A percentile compares a stretch with the other conserved stretches of the same genome.
Evolutionary conservation across 2,797 vertebrate species (phyloP).

Genomic region (Chrosomus eos): DNA sequence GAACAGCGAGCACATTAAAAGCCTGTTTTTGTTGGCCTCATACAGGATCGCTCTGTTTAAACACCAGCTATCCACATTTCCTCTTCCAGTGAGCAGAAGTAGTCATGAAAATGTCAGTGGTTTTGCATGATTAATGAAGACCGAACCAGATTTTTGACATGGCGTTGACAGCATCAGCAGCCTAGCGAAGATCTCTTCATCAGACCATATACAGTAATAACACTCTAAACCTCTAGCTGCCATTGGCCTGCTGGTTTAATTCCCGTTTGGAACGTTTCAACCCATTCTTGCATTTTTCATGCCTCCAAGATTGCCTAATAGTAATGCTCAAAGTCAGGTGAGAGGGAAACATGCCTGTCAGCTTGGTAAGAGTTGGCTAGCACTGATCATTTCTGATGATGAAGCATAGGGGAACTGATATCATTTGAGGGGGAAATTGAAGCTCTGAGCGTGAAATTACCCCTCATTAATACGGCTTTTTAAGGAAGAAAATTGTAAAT

Average conservation of each 20-base stretch:
- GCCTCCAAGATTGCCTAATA: conserved; percentile 35
- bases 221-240: conserved; percentile 52
- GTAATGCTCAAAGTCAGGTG: conserved; percentile 54
- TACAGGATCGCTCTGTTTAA: conserved; percentile 51
- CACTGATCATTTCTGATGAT: conserved; percentile 71
- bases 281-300: conserved; percentile 42
- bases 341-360: conserved; percentile 51
- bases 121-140: conserved; percentile 63
- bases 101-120: conserved; percentile 68
- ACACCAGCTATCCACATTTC: conserved; percentile 58
- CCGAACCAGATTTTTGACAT: conserved; percentile 54
- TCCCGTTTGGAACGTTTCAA: conserved; percentile 35
- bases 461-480: conserved; percentile 78
- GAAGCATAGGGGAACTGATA: conserved; percentile 71
- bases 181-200: conserved; percentile 36
- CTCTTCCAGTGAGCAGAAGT: conserved; percentile 54
- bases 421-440: conserved; percentile 77
- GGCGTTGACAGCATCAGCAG: conserved; percentile 46
- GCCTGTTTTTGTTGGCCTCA: conserved; percentile 68
- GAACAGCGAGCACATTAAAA: conserved; percentile 43
- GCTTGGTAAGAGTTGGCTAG: conserved; percentile 64
- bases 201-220: conserved; percentile 51
- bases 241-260: conserved; percentile 35
- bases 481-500: conserved; percentile 69
- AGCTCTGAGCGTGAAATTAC: conserved; percentile 81